Base-by-base conservation (phyloP, 2,797 vertebrate genomes). In the Numenius phaeopus region DNA sequence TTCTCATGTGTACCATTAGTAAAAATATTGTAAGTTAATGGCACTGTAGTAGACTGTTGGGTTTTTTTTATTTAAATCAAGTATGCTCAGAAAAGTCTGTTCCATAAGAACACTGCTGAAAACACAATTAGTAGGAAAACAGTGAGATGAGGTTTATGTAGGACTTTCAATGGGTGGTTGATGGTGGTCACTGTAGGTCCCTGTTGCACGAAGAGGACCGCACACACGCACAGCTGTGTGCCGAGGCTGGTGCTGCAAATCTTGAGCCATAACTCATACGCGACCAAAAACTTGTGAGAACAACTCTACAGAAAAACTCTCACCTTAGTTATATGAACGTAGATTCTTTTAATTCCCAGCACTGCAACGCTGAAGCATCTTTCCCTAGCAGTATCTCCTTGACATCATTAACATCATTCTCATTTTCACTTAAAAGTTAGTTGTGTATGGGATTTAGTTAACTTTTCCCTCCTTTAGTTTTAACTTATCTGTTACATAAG, bases 181-280 rank as follows among this genome's bases (percentile, higher is more conserved):
- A 27, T 37, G 47, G 42, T 29, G 23, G 21, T 57, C 18, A 26
- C 10, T 5, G 6, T 32, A 40, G 18, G 44, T 64, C 42, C 37
- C 30, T 57, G 11, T 11, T 72, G 39, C 39, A 21, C 3, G 3
- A 26, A 42, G n/a, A 72, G 24, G 29, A 30, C 3, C 40, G 20
- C 29, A 34, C 3, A 47, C 26, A 7, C 0, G 8, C 10, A 17
- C 27, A 67, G 58, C 78, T 30, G 18, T 1, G 2, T 27, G 29
- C 32, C 1, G 1, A 17, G 32, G 9, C 37, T 55, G 21, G 32
- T 0, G 0, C 5, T 40, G n/a, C 37, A 52, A 34, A 40, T 64
- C 50, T 64, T 30, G 44, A 75, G 13, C 30, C 3, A 2, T 29
- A 80, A 34, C 15, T 75, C 13, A 0, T 21, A 14, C 6, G 49